Conservation (phyloP, 2,113 vertebrate species). For the Alethe castanea region DNA sequence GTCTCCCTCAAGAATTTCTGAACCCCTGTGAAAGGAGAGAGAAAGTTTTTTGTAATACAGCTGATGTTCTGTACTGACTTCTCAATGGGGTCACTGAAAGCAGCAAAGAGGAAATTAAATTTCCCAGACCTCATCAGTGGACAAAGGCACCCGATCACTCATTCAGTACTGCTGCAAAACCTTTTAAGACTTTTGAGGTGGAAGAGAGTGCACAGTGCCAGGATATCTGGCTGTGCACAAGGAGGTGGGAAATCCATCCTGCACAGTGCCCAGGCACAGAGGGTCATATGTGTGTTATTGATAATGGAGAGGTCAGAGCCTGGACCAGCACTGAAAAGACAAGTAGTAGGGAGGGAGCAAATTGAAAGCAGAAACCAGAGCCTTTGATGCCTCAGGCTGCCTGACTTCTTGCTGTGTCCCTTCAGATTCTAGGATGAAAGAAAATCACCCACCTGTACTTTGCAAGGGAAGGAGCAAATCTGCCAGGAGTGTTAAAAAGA, state of each 20-base stretch:
- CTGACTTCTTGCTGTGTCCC: not conserved
- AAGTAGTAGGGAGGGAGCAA: not conserved
- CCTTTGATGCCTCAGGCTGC: not conserved
- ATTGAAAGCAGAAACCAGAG: conserved; percentile 28
- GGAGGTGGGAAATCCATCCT: not conserved
- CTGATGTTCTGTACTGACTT: not conserved
- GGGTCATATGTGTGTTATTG: not conserved
- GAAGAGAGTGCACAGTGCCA: not conserved
- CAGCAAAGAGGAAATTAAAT: not conserved
- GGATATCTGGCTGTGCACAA: not conserved
- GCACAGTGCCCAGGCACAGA: not conserved
- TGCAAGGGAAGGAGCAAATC: not conserved
- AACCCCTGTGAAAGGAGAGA: conserved; percentile 80
- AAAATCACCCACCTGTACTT: not conserved
- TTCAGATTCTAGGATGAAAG: conserved; percentile 19
- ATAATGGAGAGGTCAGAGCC: not conserved
- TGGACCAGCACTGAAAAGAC: not conserved
- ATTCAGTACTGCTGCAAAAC: not conserved
- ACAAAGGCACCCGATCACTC: not conserved
- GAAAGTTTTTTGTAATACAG: not conserved
- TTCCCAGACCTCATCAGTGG: not conserved
- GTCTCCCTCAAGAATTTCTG: conserved; percentile 87
- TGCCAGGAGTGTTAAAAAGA: not conserved
- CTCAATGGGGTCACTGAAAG: not conserved
- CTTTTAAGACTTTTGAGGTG: not conserved